Conservation (phyloP, 2,113 vertebrate genomes). For the Notechis scutatus region DNA sequence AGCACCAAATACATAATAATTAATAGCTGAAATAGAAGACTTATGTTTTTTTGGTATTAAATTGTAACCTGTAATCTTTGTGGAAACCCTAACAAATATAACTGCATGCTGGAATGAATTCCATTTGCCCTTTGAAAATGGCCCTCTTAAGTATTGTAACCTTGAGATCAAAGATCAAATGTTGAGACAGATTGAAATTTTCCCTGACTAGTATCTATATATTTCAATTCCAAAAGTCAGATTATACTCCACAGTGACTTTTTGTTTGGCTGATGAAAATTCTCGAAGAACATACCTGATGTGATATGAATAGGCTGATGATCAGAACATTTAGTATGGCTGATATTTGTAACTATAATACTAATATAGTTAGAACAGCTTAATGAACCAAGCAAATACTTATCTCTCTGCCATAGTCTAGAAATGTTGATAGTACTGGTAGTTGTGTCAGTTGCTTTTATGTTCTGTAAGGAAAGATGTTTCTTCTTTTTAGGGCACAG, state of each 20-base stretch:
- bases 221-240: conserved; percentile 10
- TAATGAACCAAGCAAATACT: background rate
- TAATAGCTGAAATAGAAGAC: conserved; percentile 7
- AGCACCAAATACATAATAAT: background rate
- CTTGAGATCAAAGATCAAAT: conserved; percentile 21
- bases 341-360: background rate
- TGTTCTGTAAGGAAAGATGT: background rate
- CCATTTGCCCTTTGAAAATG: conserved; percentile 24
- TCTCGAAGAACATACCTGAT: background rate
- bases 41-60: background rate
- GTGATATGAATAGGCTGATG: background rate
- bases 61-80: conserved; percentile 19
- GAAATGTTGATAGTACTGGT: background rate
- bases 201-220: conserved; percentile 4
- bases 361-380: background rate
- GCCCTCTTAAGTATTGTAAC: conserved; percentile 13
- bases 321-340: background rate
- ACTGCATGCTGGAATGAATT: conserved; percentile 11
- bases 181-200: conserved; percentile 27
- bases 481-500: no score
- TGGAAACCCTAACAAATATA: conserved; percentile 17
- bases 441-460: background rate
- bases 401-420: background rate
- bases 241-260: conserved; percentile 13
- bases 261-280: conserved; percentile 16